Evolutionary conservation across 30 jellyfish, hydroid and myxozoan species (phyloP).

Genomic region (Aurelia coerulea): DNA sequence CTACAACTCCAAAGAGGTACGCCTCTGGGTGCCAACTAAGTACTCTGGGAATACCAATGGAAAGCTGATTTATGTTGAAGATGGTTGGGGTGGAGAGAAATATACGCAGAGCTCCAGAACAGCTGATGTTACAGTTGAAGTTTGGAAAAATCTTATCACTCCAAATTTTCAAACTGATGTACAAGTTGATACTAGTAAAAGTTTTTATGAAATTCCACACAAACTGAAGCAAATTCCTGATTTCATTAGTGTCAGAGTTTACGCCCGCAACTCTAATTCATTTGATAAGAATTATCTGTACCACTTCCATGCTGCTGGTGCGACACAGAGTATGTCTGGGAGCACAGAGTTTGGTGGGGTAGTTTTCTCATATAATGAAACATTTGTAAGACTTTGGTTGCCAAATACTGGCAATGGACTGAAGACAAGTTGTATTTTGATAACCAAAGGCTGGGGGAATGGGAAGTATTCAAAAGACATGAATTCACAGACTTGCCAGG

Average conservation of each 20-base stretch:
- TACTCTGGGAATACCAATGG: constrained; percentile 74
- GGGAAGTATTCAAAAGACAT: constrained; percentile 70
- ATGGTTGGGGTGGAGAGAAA: constrained; percentile 98
- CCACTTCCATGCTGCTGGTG: constrained; percentile 91
- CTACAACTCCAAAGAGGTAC: constrained; percentile 69
- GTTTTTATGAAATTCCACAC: constrained; percentile 69
- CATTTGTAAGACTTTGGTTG: constrained; percentile 79
- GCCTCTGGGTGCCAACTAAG: constrained; percentile 93
- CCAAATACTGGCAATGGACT: constrained; percentile 64
- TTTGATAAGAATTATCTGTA: constrained; percentile 48
- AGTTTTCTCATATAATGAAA: constrained; percentile 83
- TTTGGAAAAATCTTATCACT: constrained; percentile 85
- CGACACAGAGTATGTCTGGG: constrained; percentile 77
- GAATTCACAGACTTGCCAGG: constrained; percentile 75
- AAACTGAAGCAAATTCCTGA: constrained; percentile 87
- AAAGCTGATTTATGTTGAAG: constrained; percentile 88
- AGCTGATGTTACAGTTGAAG: constrained; percentile 89
- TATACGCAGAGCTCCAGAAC: constrained; percentile 82
- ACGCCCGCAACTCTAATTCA: neutral
- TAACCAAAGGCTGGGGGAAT: constrained; percentile 96
- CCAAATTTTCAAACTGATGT: constrained; percentile 86
- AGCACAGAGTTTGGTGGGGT: constrained; percentile 91
- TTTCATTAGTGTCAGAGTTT: constrained; percentile 86
- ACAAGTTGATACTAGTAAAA: constrained; percentile 68
- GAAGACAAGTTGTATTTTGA: constrained; percentile 74